These are phyloP conservation scores for Anisognathus igniventris DNA, from an alignment of 2,797 vertebrate species.

Conservation along the genomic window DNA sequence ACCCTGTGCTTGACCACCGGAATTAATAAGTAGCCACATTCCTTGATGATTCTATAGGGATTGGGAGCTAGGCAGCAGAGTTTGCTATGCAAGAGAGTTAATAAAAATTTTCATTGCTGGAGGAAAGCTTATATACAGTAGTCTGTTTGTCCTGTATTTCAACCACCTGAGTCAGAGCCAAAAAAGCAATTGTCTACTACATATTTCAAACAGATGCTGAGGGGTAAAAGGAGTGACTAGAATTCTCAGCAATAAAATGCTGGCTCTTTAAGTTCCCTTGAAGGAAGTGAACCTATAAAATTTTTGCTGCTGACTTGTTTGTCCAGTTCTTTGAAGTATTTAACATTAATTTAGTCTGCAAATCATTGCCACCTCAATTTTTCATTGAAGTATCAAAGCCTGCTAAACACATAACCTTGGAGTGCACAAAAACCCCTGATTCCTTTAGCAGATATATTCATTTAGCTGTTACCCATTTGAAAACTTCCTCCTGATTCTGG, in stretches of 20 bases:
- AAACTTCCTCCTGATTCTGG: not conserved
- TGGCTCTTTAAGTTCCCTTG: slow-evolving; percentile 72
- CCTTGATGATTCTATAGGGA: slow-evolving; percentile 77
- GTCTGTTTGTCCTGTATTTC: slow-evolving; percentile 83
- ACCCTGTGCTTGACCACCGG: slow-evolving; percentile 63
- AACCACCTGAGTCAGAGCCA: slow-evolving; percentile 83
- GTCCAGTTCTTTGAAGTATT: slow-evolving; percentile 76
- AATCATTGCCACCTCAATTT: slow-evolving; percentile 72
- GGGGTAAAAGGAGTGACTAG: slow-evolving; percentile 77
- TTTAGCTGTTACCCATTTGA: slow-evolving; percentile 34
- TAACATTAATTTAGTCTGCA: slow-evolving; percentile 73
- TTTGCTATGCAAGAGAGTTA: slow-evolving; percentile 73
- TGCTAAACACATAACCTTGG: slow-evolving; percentile 58
- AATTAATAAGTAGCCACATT: slow-evolving; percentile 77
- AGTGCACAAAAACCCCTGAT: not conserved
- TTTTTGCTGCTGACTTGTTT: slow-evolving; percentile 74
- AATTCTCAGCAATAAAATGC: slow-evolving; percentile 85
- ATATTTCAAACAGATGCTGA: slow-evolving; percentile 94
- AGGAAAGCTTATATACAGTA: slow-evolving; percentile 77
- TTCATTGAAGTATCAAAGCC: slow-evolving; percentile 66
- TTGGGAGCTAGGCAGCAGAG: slow-evolving; percentile 58
- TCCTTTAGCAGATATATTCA: slow-evolving; percentile 47
- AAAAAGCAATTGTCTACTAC: slow-evolving; percentile 80
- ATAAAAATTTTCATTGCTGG: slow-evolving; percentile 73
- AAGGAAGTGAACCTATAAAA: slow-evolving; percentile 77